These are phyloP conservation scores for Myxocyprinus asiaticus DNA, from an alignment of 2,113 vertebrate genomes.

Conservation along the genomic window DNA sequence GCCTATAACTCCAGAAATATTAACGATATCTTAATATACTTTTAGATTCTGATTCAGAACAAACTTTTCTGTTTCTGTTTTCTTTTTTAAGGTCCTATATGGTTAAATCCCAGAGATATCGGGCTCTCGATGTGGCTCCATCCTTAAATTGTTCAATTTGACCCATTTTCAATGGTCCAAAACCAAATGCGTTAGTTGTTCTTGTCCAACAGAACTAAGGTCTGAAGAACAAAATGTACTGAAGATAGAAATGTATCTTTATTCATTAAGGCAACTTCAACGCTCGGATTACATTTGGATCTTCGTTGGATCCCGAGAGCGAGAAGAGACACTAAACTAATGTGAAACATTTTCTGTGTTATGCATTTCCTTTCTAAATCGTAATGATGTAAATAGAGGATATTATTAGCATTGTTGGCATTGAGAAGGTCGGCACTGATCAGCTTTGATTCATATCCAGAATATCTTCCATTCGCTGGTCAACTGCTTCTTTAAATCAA, in stretches of 20 bases:
- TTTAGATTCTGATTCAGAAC: too few species aligned
- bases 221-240: slow-evolving; percentile 77
- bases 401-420: slow-evolving; percentile 46
- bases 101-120: too few species aligned
- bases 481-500: slow-evolving; percentile 57
- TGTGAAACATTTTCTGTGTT: slow-evolving; percentile 60
- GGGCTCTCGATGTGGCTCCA: too few species aligned
- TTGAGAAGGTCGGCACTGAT: slow-evolving; percentile 49
- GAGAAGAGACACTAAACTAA: slow-evolving; percentile 62
- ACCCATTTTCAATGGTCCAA: too few species aligned
- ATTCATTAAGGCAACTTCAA: slow-evolving; percentile 63
- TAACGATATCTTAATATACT: too few species aligned
- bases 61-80: too few species aligned
- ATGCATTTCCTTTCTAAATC: slow-evolving; percentile 45
- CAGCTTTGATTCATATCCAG: slow-evolving; percentile 38
- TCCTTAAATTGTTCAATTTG: too few species aligned
- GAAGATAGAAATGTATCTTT: slow-evolving; percentile 77
- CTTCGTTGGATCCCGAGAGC: slow-evolving; percentile 46
- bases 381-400: slow-evolving; percentile 54
- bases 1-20: too few species aligned
- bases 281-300: slow-evolving; percentile 67
- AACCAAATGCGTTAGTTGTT: too few species aligned
- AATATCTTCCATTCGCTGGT: slow-evolving; percentile 53
- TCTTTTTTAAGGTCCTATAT: too few species aligned
- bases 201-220: too few species aligned